Percentiles rank a stretch among this genome's conserved stretches.
Conservation (phyloP, 2,888 invertebrate species). For the Phengaris alcon region DNA sequence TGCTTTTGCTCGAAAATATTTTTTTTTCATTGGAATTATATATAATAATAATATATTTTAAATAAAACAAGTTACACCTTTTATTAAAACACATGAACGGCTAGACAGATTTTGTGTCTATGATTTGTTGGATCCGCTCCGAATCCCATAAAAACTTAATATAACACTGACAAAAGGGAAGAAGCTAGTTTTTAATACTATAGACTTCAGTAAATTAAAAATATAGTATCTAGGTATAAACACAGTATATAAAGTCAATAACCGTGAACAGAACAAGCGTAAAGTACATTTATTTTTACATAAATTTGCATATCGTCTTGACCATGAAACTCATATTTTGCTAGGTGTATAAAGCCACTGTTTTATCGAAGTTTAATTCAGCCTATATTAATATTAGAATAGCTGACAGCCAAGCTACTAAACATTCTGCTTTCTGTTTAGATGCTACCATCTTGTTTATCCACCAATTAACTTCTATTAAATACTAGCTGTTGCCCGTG, state of each 20-base stretch:
- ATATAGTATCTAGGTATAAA: neutral
- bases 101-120: neutral
- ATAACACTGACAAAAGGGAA: neutral
- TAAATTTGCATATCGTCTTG: slow-evolving; percentile 8
- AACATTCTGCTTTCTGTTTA: no score
- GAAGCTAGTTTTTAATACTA: neutral
- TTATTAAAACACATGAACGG: no score
- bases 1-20: no score
- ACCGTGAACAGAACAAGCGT: slow-evolving; percentile 16
- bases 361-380: neutral
- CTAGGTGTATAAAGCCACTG: neutral
- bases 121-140: neutral
- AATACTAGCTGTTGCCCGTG: no score
- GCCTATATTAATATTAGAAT: neutral
- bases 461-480: no score
- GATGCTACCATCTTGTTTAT: no score
- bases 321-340: neutral
- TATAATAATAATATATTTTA: neutral
- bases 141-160: no score
- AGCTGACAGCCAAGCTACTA: neutral
- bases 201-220: neutral
- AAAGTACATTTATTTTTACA: slow-evolving; percentile 9
- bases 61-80: no score
- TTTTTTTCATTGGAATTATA: no score
- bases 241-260: slow-evolving; percentile 10